Conservation (phyloP, 2,888 invertebrate genomes). For the Lepeophtheirus nordmannii region DNA sequence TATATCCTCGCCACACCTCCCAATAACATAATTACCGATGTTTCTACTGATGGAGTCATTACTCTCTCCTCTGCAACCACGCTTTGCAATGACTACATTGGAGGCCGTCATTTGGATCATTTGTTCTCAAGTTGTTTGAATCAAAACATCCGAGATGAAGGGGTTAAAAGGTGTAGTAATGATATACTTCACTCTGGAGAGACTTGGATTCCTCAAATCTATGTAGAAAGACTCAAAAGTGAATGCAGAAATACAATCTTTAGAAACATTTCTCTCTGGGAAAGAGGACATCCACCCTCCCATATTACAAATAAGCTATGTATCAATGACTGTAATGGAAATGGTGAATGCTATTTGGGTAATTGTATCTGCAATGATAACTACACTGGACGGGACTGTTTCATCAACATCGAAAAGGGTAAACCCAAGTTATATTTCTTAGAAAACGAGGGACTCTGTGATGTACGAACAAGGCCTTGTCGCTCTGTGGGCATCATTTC, state of each 20-base stretch:
- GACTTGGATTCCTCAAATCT: not conserved
- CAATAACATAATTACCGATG: not conserved
- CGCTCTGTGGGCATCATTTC: slow-evolving; percentile 30
- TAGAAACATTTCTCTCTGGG: slow-evolving; percentile 31
- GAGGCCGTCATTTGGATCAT: not conserved
- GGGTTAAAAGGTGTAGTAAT: not conserved
- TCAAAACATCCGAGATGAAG: not conserved
- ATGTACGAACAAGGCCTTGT: slow-evolving; percentile 30
- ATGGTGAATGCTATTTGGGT: slow-evolving; percentile 26
- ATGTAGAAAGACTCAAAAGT: not conserved
- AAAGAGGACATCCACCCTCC: slow-evolving; percentile 25
- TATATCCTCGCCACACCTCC: not conserved
- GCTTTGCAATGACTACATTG: not conserved
- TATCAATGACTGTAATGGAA: slow-evolving; percentile 26
- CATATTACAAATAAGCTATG: slow-evolving; percentile 25
- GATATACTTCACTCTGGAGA: slow-evolving; percentile 2
- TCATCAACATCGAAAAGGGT: not conserved
- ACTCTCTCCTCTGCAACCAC: not conserved
- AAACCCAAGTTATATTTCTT: slow-evolving; percentile 1
- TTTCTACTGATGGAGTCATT: not conserved
- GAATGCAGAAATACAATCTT: not conserved
- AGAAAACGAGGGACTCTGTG: slow-evolving; percentile 27
- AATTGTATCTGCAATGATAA: slow-evolving; percentile 25
- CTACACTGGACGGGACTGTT: slow-evolving; percentile 26
- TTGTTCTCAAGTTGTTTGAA: not conserved